These are phyloP conservation scores for Aplochiton taeniatus DNA, from an alignment of 2,797 vertebrate genomes.

Conservation along the genomic window DNA sequence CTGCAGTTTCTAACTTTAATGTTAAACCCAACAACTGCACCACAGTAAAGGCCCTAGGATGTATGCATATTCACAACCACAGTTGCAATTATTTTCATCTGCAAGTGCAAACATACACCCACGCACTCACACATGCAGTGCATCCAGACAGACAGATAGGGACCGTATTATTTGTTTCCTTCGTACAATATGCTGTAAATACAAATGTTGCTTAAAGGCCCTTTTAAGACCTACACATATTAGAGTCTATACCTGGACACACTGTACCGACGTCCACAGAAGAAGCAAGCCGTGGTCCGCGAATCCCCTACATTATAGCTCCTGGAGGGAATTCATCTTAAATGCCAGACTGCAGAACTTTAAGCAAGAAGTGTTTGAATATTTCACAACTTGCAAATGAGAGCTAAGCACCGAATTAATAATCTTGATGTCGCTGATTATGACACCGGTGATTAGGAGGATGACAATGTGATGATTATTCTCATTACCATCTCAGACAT, in stretches of 20 bases:
- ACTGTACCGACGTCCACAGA: slow-evolving; percentile 38
- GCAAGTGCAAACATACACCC: too few species aligned
- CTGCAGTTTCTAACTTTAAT: too few species aligned
- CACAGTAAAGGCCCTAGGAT: slow-evolving; percentile 30
- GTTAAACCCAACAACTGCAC: not conserved
- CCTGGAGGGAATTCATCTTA: slow-evolving; percentile 37
- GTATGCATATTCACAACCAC: too few species aligned
- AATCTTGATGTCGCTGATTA: slow-evolving; percentile 61
- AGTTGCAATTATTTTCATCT: too few species aligned
- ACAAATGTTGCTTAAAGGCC: too few species aligned
- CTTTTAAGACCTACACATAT: slow-evolving; percentile 24
- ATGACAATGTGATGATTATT: slow-evolving; percentile 57
- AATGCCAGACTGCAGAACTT: slow-evolving; percentile 54
- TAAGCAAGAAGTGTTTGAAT: slow-evolving; percentile 45
- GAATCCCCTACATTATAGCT: too few species aligned
- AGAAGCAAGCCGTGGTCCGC: not conserved
- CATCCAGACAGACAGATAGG: too few species aligned
- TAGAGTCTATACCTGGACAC: slow-evolving; percentile 28
- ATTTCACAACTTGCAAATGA: slow-evolving; percentile 60
- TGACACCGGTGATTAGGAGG: slow-evolving; percentile 59
- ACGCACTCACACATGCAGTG: too few species aligned
- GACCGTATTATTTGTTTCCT: too few species aligned
- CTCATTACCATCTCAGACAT: slow-evolving; percentile 60
- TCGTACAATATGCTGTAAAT: too few species aligned
- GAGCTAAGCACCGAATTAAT: slow-evolving; percentile 43